Percentiles rank a stretch among this genome's conserved stretches.
These are phyloP conservation scores for Diorhabda elongata DNA, from an alignment of 1,140 invertebrate genomes.

Conservation along the genomic window DNA sequence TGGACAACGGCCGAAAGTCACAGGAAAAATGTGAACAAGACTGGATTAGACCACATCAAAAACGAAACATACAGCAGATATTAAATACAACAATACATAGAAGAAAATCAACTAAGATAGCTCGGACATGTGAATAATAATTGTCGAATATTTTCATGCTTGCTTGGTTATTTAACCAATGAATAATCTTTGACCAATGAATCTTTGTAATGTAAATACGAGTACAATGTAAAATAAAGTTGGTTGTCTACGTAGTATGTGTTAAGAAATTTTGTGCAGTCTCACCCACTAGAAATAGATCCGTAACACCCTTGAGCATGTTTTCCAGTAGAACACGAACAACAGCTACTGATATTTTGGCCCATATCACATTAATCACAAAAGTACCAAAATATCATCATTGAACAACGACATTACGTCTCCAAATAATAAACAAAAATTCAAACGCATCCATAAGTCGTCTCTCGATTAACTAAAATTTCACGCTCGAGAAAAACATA, in stretches of 20 bases:
- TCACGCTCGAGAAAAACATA: background rate
- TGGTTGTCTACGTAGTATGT: no score
- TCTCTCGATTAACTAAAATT: background rate
- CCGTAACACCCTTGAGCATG: conserved; percentile 28
- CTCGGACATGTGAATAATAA: background rate
- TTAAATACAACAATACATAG: background rate
- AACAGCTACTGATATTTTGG: conserved; percentile 35
- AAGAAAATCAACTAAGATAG: background rate
- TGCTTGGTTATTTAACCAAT: background rate
- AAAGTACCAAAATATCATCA: background rate
- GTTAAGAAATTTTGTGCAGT: background rate
- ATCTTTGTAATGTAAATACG: background rate
- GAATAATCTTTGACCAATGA: background rate
- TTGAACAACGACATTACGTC: no score
- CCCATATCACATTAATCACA: conserved; percentile 26
- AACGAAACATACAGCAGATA: no score
- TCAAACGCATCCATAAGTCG: no score
- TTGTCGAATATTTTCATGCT: background rate
- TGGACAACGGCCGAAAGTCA: no score
- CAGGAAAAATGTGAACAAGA: no score
- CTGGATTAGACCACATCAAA: no score
- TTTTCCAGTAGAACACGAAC: conserved; percentile 32
- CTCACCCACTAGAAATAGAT: conserved; percentile 26
- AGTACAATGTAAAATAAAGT: background rate
- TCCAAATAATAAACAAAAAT: no score